Base-by-base conservation (phyloP, 2,797 vertebrate species). In the Allenopithecus nigroviridis region DNA sequence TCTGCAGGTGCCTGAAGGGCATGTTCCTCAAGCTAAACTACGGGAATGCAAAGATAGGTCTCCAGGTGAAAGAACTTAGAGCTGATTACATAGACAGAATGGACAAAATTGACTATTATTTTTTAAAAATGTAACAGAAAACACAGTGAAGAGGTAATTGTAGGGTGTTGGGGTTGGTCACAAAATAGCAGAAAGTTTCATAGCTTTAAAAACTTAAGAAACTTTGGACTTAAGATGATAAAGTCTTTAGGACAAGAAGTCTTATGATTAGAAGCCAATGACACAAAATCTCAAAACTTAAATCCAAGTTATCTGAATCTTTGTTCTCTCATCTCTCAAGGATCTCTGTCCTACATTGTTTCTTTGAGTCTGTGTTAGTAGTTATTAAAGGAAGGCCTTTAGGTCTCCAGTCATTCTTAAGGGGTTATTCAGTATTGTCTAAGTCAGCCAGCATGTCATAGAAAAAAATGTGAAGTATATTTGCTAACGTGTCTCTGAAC, bases 101-200 rank as follows among this genome's bases (percentile, higher is more conserved):
- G 75, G 89, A 97, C 74, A 97, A 96, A 91, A 95, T 95, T 53
- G 92, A 94, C 14, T 48, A 96, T 84, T 68, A 80, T 96, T 50
- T 50, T 5, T 13, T 46, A 78, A 76, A 96, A 97, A 57, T 22
- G 11, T 19, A 64, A 96, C 88, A 33, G 92, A 97, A 83, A 95
- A 41, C 92, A 93, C 87, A 9, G 59, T 96, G 83, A 89, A 96
- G 30, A 96, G 92, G 96, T 98, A 95, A 92, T 30, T 50, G 16
- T 22, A 55, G 53, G 59, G 4, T 78, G 14, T 1, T 30, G 33
- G 57, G 17, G 2, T 48, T 74, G 26, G 26, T 76, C 9, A 74
- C 30, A 50, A 83, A 75, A 50, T 30, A 74, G 39, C 24, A 14
- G 55, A 53, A 92, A 22, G 39, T 84, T 61, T 90, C 13, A 74